Evolutionary conservation across 1,140 invertebrate species (phyloP).

Genomic region (Euwallacea fornicatus): DNA sequence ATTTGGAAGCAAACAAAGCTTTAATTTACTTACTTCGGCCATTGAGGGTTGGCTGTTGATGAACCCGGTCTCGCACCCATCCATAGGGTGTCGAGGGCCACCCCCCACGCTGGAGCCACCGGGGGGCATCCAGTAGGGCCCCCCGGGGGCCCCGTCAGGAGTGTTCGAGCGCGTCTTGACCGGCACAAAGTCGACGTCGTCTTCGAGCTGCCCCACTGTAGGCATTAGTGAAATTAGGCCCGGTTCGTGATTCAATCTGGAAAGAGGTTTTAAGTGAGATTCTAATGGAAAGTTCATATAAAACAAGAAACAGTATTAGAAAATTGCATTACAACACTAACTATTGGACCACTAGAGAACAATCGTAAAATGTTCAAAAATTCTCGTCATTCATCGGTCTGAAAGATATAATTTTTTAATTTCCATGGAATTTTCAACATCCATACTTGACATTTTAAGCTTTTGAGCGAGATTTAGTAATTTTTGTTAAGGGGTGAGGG

Average conservation of each 20-base stretch:
- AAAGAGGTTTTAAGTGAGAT: constrained; percentile 16
- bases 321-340: too few relatives aligned
- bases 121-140: constrained; percentile 54
- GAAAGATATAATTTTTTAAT: too few relatives aligned
- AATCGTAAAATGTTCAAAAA: too few relatives aligned
- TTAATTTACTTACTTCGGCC: constrained; percentile 63
- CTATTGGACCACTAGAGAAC: too few relatives aligned
- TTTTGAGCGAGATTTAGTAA: too few relatives aligned
- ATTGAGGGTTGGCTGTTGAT: constrained; percentile 91
- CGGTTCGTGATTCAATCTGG: constrained; percentile 50
- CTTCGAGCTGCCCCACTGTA: constrained; percentile 52
- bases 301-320: too few relatives aligned
- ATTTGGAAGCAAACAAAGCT: too few relatives aligned
- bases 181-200: constrained; percentile 52
- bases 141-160: constrained; percentile 48
- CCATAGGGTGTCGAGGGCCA: constrained; percentile 43
- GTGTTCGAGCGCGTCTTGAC: constrained; percentile 54
- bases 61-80: constrained; percentile 75
- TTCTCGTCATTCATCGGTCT: too few relatives aligned
- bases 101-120: constrained; percentile 40
- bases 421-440: too few relatives aligned
- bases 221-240: constrained; percentile 48
- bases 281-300: too few relatives aligned
- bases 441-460: too few relatives aligned
- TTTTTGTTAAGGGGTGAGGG: too few relatives aligned